phyloP scores from a whole-genome alignment of 2,888 invertebrate species.

The Eristalis tenax region DNA sequence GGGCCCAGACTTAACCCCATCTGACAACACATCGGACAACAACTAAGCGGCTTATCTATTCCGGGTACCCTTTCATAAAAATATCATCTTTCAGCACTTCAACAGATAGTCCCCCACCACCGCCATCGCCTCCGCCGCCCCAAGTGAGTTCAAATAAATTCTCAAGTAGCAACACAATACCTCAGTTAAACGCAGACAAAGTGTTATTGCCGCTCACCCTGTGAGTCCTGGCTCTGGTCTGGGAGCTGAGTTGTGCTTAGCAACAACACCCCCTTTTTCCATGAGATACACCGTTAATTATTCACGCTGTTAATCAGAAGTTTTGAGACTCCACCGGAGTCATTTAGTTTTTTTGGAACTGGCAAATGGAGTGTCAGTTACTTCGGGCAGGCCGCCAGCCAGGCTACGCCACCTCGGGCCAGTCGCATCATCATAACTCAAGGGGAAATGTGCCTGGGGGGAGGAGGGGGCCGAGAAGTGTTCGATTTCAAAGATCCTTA shows the following conservation, averaged over 20 bases:
- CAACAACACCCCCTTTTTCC: background rate
- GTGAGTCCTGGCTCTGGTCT: background rate
- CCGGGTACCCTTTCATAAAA: slow-evolving; percentile 22
- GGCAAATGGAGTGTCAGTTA: slow-evolving; percentile 61
- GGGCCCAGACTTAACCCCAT: background rate
- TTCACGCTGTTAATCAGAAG: slow-evolving; percentile 67
- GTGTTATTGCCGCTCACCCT: slow-evolving; percentile 61
- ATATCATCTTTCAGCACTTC: slow-evolving; percentile 67
- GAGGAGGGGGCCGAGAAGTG: slow-evolving; percentile 22
- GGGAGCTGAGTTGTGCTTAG: background rate
- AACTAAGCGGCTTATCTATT: slow-evolving; percentile 53
- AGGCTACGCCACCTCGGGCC: slow-evolving; percentile 17
- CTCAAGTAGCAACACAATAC: slow-evolving; percentile 68
- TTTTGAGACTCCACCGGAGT: slow-evolving; percentile 46
- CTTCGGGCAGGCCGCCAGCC: slow-evolving; percentile 4
- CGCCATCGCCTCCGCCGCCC: background rate
- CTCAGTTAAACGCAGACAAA: slow-evolving; percentile 62
- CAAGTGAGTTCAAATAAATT: slow-evolving; percentile 61
- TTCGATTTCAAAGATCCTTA: slow-evolving; percentile 53
- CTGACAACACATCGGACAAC: background rate
- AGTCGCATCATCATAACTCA: slow-evolving; percentile 40
- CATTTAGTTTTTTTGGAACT: slow-evolving; percentile 41
- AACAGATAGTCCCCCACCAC: slow-evolving; percentile 20
- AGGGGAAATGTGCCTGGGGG: slow-evolving; percentile 6
- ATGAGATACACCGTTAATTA: slow-evolving; percentile 54